These are phyloP conservation scores for Pomatostomus ruficeps DNA, from an alignment of 2,113 vertebrate species.

Conservation along the genomic window DNA sequence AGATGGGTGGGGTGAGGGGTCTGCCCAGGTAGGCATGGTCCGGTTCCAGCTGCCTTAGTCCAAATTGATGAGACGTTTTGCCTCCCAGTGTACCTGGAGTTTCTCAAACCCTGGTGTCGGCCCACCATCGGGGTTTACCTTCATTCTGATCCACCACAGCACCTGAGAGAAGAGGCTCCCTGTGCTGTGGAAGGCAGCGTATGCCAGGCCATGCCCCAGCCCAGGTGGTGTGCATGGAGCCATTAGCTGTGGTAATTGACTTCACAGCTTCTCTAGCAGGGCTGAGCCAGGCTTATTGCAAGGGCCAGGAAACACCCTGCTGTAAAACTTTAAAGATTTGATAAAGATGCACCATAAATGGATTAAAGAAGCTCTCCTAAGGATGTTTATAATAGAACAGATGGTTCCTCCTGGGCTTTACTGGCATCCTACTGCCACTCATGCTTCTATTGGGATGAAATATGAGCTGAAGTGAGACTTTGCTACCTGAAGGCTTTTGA, in stretches of 20 bases:
- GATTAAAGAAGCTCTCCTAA: neutral
- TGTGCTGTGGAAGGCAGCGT: neutral
- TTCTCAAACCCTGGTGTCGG: no score
- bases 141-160: no score
- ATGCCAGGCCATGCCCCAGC: neutral
- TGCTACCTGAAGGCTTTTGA: neutral
- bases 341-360: neutral
- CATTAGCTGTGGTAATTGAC: neutral
- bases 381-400: neutral
- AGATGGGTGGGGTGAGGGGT: no score
- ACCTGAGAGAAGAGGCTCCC: neutral
- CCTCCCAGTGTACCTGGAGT: no score
- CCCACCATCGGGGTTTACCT: no score
- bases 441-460: neutral
- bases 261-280: neutral
- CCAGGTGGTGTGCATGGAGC: neutral
- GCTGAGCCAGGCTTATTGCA: neutral
- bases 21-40: no score
- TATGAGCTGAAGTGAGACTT: neutral
- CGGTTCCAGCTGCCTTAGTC: no score
- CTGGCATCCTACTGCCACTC: neutral
- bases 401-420: neutral
- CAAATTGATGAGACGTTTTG: no score
- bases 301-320: neutral
- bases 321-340: neutral